Percentiles rank a stretch among this genome's conserved stretches.
phyloP scores from a whole-genome alignment of 2,113 vertebrate genomes.

The Toxostoma redivivum region DNA sequence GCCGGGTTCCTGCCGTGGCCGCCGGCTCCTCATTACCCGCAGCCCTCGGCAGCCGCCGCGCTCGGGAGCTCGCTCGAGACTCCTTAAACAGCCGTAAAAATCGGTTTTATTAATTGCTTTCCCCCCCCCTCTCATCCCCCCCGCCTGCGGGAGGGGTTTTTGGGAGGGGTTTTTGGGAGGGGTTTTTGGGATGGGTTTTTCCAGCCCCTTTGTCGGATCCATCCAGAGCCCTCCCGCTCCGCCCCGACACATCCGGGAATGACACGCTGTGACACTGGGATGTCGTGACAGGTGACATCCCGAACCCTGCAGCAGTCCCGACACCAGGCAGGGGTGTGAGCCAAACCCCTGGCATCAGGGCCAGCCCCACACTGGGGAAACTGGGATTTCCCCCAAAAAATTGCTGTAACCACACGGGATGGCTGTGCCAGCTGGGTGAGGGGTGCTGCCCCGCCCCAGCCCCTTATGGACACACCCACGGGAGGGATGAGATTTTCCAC shows the following conservation, averaged over 20 bases:
- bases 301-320: background rate
- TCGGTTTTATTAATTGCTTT: background rate
- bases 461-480: rapidly evolving
- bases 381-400: rapidly evolving
- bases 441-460: background rate
- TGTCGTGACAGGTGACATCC: rapidly evolving
- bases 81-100: background rate
- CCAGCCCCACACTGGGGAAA: background rate
- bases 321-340: background rate
- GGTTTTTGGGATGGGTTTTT: background rate
- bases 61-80: background rate
- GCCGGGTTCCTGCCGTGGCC: background rate
- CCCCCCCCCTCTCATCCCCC: background rate
- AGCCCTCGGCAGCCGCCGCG: background rate
- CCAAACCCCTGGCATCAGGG: rapidly evolving
- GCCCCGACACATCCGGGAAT: rapidly evolving
- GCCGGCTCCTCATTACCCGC: rapidly evolving
- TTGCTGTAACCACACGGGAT: rapidly evolving
- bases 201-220: background rate
- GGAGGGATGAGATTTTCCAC: background rate
- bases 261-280: rapidly evolving
- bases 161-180: background rate
- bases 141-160: rapidly evolving
- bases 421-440: background rate
- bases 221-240: rapidly evolving